These are phyloP conservation scores for Scaptomyza caliginosa DNA, from an alignment of 2,888 invertebrate species.

Conservation along the genomic window DNA sequence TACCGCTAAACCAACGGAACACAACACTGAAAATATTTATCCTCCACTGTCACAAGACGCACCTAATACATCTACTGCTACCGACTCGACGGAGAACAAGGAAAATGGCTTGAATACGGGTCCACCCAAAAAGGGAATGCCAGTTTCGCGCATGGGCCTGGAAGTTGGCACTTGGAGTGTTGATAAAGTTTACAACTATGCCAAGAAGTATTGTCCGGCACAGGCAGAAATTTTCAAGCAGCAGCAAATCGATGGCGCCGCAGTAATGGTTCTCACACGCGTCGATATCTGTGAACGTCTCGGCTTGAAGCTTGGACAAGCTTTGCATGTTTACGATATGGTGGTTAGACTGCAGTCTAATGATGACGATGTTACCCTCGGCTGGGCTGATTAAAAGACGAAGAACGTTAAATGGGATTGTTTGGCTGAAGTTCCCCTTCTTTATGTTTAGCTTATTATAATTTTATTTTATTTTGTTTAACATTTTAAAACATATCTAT, in stretches of 20 bases:
- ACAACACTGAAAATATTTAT: background rate
- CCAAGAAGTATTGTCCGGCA: constrained; percentile 90
- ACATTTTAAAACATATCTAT: background rate
- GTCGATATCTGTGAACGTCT: constrained; percentile 93
- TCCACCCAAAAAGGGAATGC: background rate
- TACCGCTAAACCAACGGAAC: background rate
- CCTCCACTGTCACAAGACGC: background rate
- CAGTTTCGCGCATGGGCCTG: background rate
- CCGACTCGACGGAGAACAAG: background rate
- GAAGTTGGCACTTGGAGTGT: constrained; percentile 87
- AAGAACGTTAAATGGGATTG: background rate
- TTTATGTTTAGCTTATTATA: background rate
- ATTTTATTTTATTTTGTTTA: no score
- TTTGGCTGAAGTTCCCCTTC: no score
- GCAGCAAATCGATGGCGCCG: constrained; percentile 96
- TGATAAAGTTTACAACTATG: constrained; percentile 92
- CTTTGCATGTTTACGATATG: constrained; percentile 92
- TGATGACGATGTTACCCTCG: constrained; percentile 40
- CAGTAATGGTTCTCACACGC: constrained; percentile 92
- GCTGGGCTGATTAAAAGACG: constrained; percentile 43
- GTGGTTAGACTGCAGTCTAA: constrained; percentile 83
- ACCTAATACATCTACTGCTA: fast-evolving
- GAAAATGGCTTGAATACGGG: background rate
- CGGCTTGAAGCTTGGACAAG: constrained; percentile 93
- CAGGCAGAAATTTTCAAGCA: constrained; percentile 92